phyloP scores from a whole-genome alignment of 2,888 invertebrate genomes.

The Drosophila bunnanda region DNA sequence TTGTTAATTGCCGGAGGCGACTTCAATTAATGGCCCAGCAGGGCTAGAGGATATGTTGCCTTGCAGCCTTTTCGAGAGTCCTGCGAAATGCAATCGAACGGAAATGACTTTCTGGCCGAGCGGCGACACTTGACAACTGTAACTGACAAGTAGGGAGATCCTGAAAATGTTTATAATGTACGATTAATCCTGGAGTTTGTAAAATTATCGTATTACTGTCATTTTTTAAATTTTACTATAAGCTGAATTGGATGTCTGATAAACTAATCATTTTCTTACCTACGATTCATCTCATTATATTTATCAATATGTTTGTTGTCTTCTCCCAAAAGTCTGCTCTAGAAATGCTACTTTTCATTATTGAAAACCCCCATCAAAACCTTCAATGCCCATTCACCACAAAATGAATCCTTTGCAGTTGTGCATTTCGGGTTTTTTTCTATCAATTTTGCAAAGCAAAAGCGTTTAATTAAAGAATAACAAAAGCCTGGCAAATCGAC shows the following conservation, averaged over 20 bases:
- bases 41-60: constrained; percentile 64
- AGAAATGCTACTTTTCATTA: constrained; percentile 10
- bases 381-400: constrained; percentile 3
- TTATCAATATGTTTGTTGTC: not conserved
- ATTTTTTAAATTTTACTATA: too few species aligned
- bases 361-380: not conserved
- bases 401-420: constrained; percentile 29
- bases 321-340: constrained; percentile 13
- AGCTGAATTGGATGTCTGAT: too few species aligned
- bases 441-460: constrained; percentile 12
- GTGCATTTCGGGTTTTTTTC: constrained; percentile 34
- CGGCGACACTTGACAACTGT: constrained; percentile 17
- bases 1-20: constrained; percentile 73
- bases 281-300: not conserved
- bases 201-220: not conserved
- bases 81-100: constrained; percentile 43
- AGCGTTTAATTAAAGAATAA: constrained; percentile 74
- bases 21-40: constrained; percentile 56
- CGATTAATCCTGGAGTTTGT: not conserved
- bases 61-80: constrained; percentile 45
- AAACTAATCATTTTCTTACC: not conserved
- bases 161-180: too few species aligned
- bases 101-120: constrained; percentile 32
- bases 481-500: constrained; percentile 59
- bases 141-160: not conserved